Evolutionary conservation across 2,888 invertebrate genomes (phyloP), one percentile per base, ranked within the genome.

Genomic region (Habroteleia sp.): DNA sequence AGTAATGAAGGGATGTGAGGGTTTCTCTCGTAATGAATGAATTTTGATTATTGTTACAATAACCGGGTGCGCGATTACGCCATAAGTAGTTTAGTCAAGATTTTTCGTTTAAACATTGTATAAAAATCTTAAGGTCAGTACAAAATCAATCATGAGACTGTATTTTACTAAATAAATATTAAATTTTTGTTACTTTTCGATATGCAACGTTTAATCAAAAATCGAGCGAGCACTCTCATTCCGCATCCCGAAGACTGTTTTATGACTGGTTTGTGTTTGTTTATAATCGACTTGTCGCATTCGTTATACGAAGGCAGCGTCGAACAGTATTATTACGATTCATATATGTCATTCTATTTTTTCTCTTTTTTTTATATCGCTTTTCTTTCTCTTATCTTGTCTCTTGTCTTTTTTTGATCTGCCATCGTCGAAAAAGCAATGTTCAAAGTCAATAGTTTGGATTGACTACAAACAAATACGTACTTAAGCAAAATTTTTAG

Each of bases 311-410:
- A 52, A 69, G 76, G 69, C 74, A 79, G 77, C 75, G 80, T 79
- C 81, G 77, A 83, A 82, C 85, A 85, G 85, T 85, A 86, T 86
- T 86, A 85, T 79, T 77, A 77, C 77, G 74, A 76, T 71, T 78
- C 75, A 62, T 62, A 23, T 63, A 76, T 73, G 72, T 77, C 76
- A 74, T 65, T 25, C 11, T n/a, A 25, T 42, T 42, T 62, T 62
- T 33, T 60, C 54, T 63, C 33, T 35, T 60, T 48, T 42, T 66
- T 52, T 41, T 6, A 33, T 50, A 11, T 25, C 13, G 25, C 13
- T 13, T 7, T 16, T 16, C 27, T 29, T 46, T n/a, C 1, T 50
- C 31, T 37, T 16, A 8, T 50, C 50, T 65, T 63, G 41, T 25
- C 44, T 73, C 48, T 27, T 23, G 27, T 10, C 27, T 11, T 10